Percentiles rank a stretch among this genome's conserved stretches.
These are phyloP conservation scores for Cerastis rubricosa DNA, from an alignment of 2,888 invertebrate species.

Conservation along the genomic window DNA sequence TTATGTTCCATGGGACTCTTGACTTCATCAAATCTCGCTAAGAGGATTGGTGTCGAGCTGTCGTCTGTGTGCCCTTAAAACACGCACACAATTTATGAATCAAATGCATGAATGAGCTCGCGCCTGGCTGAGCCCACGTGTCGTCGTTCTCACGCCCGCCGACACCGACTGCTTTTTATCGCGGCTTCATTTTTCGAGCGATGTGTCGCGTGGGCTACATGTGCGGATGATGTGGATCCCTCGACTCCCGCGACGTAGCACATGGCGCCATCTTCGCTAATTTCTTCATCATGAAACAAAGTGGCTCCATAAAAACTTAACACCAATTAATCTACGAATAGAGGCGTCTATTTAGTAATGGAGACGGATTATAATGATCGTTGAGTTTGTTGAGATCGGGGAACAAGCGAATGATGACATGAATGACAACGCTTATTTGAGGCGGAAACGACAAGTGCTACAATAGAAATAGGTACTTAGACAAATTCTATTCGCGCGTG, in stretches of 20 bases:
- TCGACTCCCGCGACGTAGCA: slow-evolving; percentile 86
- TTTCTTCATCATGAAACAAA: slow-evolving; percentile 83
- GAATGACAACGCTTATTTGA: slow-evolving; percentile 72
- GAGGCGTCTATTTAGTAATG: slow-evolving; percentile 37
- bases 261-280: slow-evolving; percentile 87
- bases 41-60: slow-evolving; percentile 56
- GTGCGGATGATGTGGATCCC: slow-evolving; percentile 84
- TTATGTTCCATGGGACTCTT: slow-evolving; percentile 15
- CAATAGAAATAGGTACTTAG: slow-evolving; percentile 78
- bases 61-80: slow-evolving; percentile 72
- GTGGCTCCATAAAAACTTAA: slow-evolving; percentile 62
- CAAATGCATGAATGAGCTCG: slow-evolving; percentile 89
- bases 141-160: slow-evolving; percentile 87
- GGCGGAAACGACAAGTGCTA: slow-evolving; percentile 80
- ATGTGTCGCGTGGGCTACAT: slow-evolving; percentile 87
- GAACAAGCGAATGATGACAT: slow-evolving; percentile 40
- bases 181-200: slow-evolving; percentile 80
- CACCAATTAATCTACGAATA: slow-evolving; percentile 53
- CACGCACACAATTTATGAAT: slow-evolving; percentile 86
- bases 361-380: slow-evolving; percentile 37
- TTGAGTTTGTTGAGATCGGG: slow-evolving; percentile 4
- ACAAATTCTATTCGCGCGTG: slow-evolving; percentile 83
- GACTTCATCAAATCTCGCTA: slow-evolving; percentile 47
- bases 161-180: slow-evolving; percentile 85
- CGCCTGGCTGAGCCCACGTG: slow-evolving; percentile 83